These are phyloP conservation scores for Mylabris phalerata DNA, from an alignment of 1,140 invertebrate genomes.

Conservation along the genomic window DNA sequence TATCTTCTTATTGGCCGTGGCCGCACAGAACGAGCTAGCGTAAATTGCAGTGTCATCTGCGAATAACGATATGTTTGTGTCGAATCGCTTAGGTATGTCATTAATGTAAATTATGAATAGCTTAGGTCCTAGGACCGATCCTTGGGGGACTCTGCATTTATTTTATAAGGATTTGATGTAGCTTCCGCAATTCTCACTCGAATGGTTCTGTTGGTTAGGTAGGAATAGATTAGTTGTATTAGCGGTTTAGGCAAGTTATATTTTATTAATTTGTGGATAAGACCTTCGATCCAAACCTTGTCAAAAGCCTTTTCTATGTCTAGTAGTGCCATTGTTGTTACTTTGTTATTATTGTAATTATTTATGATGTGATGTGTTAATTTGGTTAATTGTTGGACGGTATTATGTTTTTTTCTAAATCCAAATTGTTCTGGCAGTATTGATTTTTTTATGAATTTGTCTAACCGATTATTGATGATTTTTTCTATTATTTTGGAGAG, in stretches of 20 bases:
- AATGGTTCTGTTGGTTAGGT: not conserved
- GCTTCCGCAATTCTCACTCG: not conserved
- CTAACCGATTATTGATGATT: no score
- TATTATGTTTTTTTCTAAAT: slow-evolving; percentile 36
- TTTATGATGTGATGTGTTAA: slow-evolving; percentile 35
- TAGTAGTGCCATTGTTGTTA: slow-evolving; percentile 24
- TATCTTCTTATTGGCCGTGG: not conserved
- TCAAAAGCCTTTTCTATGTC: no score
- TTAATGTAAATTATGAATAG: not conserved
- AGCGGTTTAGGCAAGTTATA: not conserved
- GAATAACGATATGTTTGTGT: not conserved
- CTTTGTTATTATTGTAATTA: slow-evolving; percentile 29
- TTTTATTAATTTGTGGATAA: not conserved
- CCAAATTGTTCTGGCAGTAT: slow-evolving; percentile 40
- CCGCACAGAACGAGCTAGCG: not conserved
- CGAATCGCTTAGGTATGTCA: not conserved
- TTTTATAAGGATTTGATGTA: not conserved
- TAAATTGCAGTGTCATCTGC: not conserved
- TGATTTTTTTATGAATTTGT: no score
- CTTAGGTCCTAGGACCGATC: not conserved
- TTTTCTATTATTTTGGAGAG: no score
- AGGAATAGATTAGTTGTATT: not conserved
- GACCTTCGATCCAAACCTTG: not conserved
- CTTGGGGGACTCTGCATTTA: not conserved
- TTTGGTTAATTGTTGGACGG: slow-evolving; percentile 36